Base-by-base conservation (phyloP, 2,888 invertebrate species). In the Trachelus tabidus region DNA sequence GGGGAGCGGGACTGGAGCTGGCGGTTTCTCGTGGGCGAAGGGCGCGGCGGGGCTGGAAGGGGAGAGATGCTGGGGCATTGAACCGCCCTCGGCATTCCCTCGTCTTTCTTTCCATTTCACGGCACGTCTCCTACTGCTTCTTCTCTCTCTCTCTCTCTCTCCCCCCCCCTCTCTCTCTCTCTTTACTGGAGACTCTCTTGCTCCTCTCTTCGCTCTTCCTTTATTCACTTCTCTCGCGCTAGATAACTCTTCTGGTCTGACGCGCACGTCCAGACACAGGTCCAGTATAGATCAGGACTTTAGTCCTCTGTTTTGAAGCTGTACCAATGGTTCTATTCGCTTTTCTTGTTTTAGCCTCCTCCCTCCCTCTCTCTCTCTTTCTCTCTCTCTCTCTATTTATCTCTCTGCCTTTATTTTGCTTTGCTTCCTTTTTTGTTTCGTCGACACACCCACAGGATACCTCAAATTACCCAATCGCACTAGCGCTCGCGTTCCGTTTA, bases 41-140 rank as follows among this genome's bases (percentile, higher is more conserved):
- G 40, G 40, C 40, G 40, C 4, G 40, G 40, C 1, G 40, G 15
- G n/a, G 23, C 75, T 77, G 76, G 78, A 68, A 77, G 76, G 76
- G 78, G 81, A 81, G 73, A 78, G 82, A 81, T 81, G 81, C 77
- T 81, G 84, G 88, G 89, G 81, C 88, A 85, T 87, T 89, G 88
- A 89, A 89, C 89, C 80, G 84, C 82, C 83, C 82, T 82, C 82
- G 84, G 86, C 88, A 86, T 87, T 85, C 87, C 85, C 84, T 79
- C 79, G 83, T 83, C 81, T 81, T 79, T 75, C 77, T 81, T 68
- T 40, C 71, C 71, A 31, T 37, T 37, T 74, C 73, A 40, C 40
- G 75, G 68, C 34, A 33, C 34, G 71, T 33, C 33, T 33, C 12
- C 68, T 31, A 23, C 15, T 69, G 33, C 40, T 34, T 76, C 33